Evolutionary conservation across 2,888 invertebrate genomes (phyloP), one percentile per base, ranked within the genome.

Genomic region (Parasteatoda lunata): DNA sequence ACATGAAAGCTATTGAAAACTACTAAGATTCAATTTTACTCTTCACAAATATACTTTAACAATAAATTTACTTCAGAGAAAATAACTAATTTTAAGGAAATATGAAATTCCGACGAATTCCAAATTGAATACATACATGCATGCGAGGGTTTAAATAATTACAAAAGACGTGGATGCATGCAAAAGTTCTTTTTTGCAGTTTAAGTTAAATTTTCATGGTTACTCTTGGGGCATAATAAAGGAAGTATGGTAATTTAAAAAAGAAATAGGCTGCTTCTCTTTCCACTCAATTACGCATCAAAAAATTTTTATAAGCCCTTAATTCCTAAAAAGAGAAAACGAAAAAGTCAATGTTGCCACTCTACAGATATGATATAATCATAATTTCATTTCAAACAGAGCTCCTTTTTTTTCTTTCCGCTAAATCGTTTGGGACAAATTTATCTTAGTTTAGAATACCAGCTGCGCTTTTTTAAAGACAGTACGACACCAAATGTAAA

Each of bases 341-440:
- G 11, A n/a, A 59, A 59, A 59, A 59, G 59, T 59, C 59, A 59
- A 59, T 59, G 59, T 59, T 59, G 59, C 59, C 59, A 59, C 59
- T 59, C 59, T 59, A 3, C 59, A 59, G 59, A 59, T 59, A 59
- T 59, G n/a, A 59, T 45, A 11, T 66, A 80, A 80, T 80, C 65
- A 73, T 80, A 80, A 80, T 66, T 80, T 73, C 45, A 73, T 80
- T 54, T 80, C 72, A 80, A 80, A 80, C 73, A 73, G 30, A 51
- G 45, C 51, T 73, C n/a, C n/a, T 59, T 80, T 80, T 65, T 72
- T 30, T 71, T 52, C 45, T 8, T 15, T 75, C 5, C 9, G 45
- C 52, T 9, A 51, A 73, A 51, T 80, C 80, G 72, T 80, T 80
- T 73, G 72, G 80, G 73, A 15, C 9, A 51, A 73, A 80, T 80